Evolutionary conservation across 2,888 invertebrate genomes (phyloP).

Genomic region (Drosophila nr. perissopoda): DNA sequence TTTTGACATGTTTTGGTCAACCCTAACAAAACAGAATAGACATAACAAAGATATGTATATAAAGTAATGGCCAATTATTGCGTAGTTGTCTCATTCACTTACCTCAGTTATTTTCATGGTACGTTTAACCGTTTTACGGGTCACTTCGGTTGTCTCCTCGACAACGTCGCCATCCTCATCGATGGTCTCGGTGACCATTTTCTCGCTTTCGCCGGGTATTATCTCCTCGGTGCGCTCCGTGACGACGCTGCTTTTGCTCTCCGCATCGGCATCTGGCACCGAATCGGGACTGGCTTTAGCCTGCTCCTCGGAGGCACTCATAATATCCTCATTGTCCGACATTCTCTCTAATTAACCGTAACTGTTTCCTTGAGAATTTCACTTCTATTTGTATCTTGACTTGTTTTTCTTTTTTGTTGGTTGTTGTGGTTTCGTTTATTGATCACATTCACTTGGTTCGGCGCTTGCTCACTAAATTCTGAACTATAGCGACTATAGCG

Average conservation of each 20-base stretch:
- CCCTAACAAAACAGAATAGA: constrained; percentile 5
- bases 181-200: constrained; percentile 82
- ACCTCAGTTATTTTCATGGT: constrained; percentile 85
- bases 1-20: constrained; percentile 51
- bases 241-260: constrained; percentile 68
- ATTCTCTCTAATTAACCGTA: constrained; percentile 64
- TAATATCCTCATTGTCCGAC: constrained; percentile 83
- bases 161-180: constrained; percentile 84
- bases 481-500: constrained; percentile 62
- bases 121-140: constrained; percentile 84
- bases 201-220: constrained; percentile 79
- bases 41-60: not conserved
- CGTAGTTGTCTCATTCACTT: constrained; percentile 47
- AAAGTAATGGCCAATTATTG: not conserved
- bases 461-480: constrained; percentile 65
- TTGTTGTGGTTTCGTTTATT: constrained; percentile 1
- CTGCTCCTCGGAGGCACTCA: constrained; percentile 65
- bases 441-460: constrained; percentile 73
- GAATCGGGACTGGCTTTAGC: constrained; percentile 29
- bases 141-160: constrained; percentile 84
- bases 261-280: constrained; percentile 45
- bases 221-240: constrained; percentile 74
- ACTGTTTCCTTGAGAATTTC: constrained; percentile 23
- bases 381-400: constrained; percentile 4
- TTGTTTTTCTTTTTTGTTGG: constrained; percentile 21